Evolutionary conservation across 2,888 invertebrate genomes (phyloP).

Genomic region (Hetaerina titia): DNA sequence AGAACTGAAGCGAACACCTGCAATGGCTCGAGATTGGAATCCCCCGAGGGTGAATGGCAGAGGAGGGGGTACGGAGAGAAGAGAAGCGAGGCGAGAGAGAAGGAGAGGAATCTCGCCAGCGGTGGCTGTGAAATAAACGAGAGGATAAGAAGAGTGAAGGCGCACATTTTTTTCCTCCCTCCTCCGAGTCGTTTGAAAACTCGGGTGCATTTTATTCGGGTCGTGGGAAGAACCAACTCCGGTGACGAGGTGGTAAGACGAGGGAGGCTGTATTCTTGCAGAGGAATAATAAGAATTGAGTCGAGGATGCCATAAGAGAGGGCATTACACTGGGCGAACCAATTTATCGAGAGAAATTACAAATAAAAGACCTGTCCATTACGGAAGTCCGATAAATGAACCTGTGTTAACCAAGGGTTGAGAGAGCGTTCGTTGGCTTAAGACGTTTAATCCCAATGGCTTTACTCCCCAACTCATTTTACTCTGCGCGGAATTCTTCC

Average conservation of each 20-base stretch:
- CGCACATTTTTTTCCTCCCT: not conserved
- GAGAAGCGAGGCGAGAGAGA: not conserved
- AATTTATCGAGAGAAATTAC: conserved; percentile 24
- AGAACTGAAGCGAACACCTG: conserved; percentile 41
- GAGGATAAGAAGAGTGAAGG: not conserved
- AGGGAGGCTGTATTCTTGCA: not conserved
- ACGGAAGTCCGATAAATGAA: conserved; percentile 6
- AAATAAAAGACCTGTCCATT: not conserved
- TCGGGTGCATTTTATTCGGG: too few relatives aligned
- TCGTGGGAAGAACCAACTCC: not conserved
- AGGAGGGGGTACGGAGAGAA: not conserved
- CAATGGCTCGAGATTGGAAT: not conserved
- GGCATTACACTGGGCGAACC: not conserved
- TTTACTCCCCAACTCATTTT: too few relatives aligned
- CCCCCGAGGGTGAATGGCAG: not conserved
- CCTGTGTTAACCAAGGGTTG: not conserved
- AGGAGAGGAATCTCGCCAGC: not conserved
- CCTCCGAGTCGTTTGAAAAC: too few relatives aligned
- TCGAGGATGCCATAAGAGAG: not conserved
- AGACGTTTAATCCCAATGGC: too few relatives aligned
- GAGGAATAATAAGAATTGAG: not conserved
- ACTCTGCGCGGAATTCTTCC: too few relatives aligned
- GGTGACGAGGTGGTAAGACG: not conserved
- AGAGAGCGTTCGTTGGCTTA: too few relatives aligned
- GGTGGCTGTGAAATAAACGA: not conserved